Base-by-base conservation (phyloP, 2,797 vertebrate species). In the Smutsia temminckii region DNA sequence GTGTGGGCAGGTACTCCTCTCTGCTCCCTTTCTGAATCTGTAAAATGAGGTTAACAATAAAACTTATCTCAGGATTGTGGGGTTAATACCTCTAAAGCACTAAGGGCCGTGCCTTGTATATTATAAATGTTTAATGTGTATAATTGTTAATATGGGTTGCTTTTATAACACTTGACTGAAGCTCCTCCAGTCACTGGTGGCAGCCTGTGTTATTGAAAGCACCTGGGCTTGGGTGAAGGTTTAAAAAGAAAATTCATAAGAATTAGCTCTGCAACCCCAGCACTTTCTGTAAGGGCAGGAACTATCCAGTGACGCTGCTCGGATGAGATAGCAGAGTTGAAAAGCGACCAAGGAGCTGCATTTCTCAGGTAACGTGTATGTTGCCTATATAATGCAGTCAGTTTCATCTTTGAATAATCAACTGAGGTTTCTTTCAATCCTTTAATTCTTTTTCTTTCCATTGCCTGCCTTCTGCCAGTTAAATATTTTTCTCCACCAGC, bases 401-500 rank as follows among this genome's bases (percentile, higher is more conserved):
- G 0, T 87, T 93, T 92, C 92, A 95, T 71, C 90, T 80, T 27
- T 68, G n/a, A 84, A 14, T 75, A 89, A 74, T 42, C 77, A 91
- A 91, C 78, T 79, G 85, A 95, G 63, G 40, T 21, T 85, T 95
- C 69, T 95, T 95, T 79, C n/a, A 79, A 64, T 77, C 32, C 21
- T 11, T 79, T 95, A 6, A 85, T 77, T 85, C 37, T 68, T 74
- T 95, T 95, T 49, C 37, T 72, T 89, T 90, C n/a, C 29, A n/a
- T 51, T 83, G 51, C 59, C 29, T 63, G 23, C 63, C 13, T 84
- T 72, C 32, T 66, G 42, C n/a, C 37, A 25, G 85, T 91, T 55
- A 72, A 55, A 34, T 81, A 29, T 83, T 88, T 91, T 90, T 37
- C 46, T 46, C 40, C 6, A 74, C 6, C 57, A 89, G 40, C 13